Evolutionary conservation across 1,140 invertebrate genomes (phyloP), one percentile per base, ranked within the genome.

Genomic region (Drosophila virilis): DNA sequence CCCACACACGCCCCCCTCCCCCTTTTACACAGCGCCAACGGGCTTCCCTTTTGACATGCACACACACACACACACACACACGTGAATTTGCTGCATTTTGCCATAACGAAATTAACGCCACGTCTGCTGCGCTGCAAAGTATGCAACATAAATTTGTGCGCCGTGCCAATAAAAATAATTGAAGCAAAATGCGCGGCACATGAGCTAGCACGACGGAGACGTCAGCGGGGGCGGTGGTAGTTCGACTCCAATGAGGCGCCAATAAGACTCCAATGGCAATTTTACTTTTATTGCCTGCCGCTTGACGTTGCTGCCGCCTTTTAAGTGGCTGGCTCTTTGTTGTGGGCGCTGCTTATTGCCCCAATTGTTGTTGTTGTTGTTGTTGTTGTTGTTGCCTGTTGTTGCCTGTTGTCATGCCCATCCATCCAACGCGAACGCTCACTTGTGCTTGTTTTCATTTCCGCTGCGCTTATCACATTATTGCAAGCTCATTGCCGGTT

Each of bases 161-260:
- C 76, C 83, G 68, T 78, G 80, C 83, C 83, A 86, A 86, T 86
- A 88, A 88, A 86, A 86, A 88, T 85, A 86, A 86, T 86, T 86
- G 83, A 82, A 71, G 83, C 83, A 82, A 86, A 78, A 66, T 43
- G 46, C 46, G 60, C 57, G 43, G 43, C 54, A 73, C 40, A 40
- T 28, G 51, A 13, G 46, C 9, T 9, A 50, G 54, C 61, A 13
- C 32, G 38, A 32, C 35, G 8, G 6, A 8, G 15, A 12, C 13
- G 32, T 12, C 12, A n/a, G 15, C 17, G 10, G 10, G 12, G 8
- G 8, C 13, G 13, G 32, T 12, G 35, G 54, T 43, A 17, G 62
- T 42, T 61, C 65, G 50, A 68, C 64, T 60, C 62, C 70, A 59
- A 68, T 73, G 70, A 54, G 68, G 46, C 59, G 50, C 51, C 68